Conservation (phyloP, 1,140 invertebrate species). For the Zaprionus inermis region DNA sequence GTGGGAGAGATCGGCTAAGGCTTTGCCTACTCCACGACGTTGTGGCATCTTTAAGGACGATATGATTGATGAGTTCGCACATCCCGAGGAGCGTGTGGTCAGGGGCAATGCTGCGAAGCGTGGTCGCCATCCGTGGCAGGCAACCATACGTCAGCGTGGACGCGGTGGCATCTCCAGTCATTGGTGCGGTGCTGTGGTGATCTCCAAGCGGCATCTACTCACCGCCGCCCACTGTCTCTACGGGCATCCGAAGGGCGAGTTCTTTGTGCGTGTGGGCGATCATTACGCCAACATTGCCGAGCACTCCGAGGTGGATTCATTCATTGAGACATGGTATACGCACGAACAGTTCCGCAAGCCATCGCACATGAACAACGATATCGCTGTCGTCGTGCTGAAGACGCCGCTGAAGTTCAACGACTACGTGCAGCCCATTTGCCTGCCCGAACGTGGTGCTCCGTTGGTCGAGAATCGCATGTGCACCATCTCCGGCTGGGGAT, state of each 20-base stretch:
- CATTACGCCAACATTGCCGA: slow-evolving; percentile 89
- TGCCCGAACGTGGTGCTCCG: slow-evolving; percentile 86
- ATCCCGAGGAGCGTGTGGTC: slow-evolving; percentile 86
- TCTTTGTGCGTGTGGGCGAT: slow-evolving; percentile 89
- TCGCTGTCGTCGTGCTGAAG: slow-evolving; percentile 89
- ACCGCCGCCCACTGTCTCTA: slow-evolving; percentile 92
- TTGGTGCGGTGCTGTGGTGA: slow-evolving; percentile 91
- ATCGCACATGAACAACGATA: slow-evolving; percentile 89
- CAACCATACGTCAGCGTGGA: slow-evolving; percentile 88
- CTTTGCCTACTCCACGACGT: slow-evolving; percentile 58
- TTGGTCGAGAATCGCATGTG: slow-evolving; percentile 88
- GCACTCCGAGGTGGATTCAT: slow-evolving; percentile 88
- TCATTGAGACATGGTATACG: slow-evolving; percentile 88
- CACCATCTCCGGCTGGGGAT: slow-evolving; percentile 92
- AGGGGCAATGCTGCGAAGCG: slow-evolving; percentile 85
- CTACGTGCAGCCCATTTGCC: slow-evolving; percentile 90
- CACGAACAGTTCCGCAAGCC: slow-evolving; percentile 88
- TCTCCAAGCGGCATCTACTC: slow-evolving; percentile 88
- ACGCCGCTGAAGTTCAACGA: slow-evolving; percentile 87
- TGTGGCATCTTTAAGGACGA: slow-evolving; percentile 76
- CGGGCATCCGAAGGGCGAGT: slow-evolving; percentile 88
- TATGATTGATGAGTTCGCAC: slow-evolving; percentile 62
- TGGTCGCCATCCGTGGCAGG: slow-evolving; percentile 93
- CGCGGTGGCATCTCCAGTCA: slow-evolving; percentile 86
- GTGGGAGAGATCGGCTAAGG: slow-evolving; percentile 73